Evolutionary conservation across 2,888 invertebrate genomes (phyloP).

Genomic region (Meiosimyza decipiens): DNA sequence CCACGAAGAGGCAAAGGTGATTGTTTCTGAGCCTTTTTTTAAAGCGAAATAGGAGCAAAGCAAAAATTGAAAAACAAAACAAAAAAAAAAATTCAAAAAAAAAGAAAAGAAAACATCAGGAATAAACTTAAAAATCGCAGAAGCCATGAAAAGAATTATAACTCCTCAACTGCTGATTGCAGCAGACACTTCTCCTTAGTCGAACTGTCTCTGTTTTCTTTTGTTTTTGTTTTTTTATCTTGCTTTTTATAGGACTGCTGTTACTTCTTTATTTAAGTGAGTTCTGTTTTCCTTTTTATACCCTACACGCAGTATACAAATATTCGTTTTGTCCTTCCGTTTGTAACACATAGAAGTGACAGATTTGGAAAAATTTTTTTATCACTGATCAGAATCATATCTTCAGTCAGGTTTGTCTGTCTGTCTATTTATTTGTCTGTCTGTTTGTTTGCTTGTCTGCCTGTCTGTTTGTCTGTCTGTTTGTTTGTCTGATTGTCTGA

Average conservation of each 20-base stretch:
- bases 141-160: conserved; percentile 12
- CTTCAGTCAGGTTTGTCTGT: not conserved
- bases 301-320: not conserved
- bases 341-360: not conserved
- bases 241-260: not conserved
- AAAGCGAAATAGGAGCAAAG: not conserved
- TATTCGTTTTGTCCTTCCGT: not conserved
- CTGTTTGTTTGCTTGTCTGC: too few species aligned
- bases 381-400: too few species aligned
- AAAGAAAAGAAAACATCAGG: too few species aligned
- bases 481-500: too few species aligned
- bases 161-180: conserved; percentile 14
- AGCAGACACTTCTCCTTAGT: not conserved
- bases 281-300: not conserved
- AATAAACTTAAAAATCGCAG: not conserved
- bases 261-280: too few species aligned
- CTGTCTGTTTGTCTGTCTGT: too few species aligned
- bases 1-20: not conserved
- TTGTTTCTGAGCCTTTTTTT: not conserved
- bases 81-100: too few species aligned
- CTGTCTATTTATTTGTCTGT: not conserved
- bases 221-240: not conserved
- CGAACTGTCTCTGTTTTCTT: conserved; percentile 6
- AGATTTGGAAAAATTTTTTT: not conserved
- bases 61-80: not conserved